Percentiles rank a stretch among this genome's conserved stretches.
phyloP scores from a whole-genome alignment of 1,140 invertebrate genomes.

The Adelges cooleyi region DNA sequence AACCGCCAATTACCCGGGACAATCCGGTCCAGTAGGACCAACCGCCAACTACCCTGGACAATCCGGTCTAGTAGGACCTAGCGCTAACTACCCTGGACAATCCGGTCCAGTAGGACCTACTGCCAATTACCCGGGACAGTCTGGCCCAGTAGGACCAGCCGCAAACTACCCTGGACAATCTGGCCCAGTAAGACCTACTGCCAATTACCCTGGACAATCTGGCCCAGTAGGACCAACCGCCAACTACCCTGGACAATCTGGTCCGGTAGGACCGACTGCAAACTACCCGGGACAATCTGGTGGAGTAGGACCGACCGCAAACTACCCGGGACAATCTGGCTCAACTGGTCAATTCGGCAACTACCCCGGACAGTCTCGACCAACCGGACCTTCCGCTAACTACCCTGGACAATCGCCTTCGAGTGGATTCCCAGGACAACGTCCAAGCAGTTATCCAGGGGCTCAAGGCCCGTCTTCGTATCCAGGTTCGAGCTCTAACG shows the following conservation, averaged over 20 bases:
- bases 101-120: constrained; percentile 33
- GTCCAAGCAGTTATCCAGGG: constrained; percentile 30
- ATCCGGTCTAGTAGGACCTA: constrained; percentile 34
- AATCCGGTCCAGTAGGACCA: constrained; percentile 34
- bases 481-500: constrained; percentile 6
- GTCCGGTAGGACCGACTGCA: constrained; percentile 32
- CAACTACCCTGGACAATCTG: constrained; percentile 24
- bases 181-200: constrained; percentile 36
- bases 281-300: constrained; percentile 27
- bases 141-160: constrained; percentile 34
- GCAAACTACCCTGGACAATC: constrained; percentile 33
- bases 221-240: constrained; percentile 30
- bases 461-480: constrained; percentile 33
- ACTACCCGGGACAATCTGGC: constrained; percentile 37
- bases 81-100: constrained; percentile 31
- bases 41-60: constrained; percentile 32
- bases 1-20: constrained; percentile 31
- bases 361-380: constrained; percentile 37
- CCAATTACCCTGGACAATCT: constrained; percentile 23
- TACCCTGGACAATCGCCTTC: too few relatives aligned
- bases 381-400: constrained; percentile 32
- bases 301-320: constrained; percentile 33
- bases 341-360: constrained; percentile 33
- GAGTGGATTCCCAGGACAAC: constrained; percentile 34
- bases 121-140: constrained; percentile 31